A percentile compares a stretch with the other conserved stretches of the same genome.
Conservation (phyloP, 2,113 vertebrate species). For the Peucedramus taeniatus region DNA sequence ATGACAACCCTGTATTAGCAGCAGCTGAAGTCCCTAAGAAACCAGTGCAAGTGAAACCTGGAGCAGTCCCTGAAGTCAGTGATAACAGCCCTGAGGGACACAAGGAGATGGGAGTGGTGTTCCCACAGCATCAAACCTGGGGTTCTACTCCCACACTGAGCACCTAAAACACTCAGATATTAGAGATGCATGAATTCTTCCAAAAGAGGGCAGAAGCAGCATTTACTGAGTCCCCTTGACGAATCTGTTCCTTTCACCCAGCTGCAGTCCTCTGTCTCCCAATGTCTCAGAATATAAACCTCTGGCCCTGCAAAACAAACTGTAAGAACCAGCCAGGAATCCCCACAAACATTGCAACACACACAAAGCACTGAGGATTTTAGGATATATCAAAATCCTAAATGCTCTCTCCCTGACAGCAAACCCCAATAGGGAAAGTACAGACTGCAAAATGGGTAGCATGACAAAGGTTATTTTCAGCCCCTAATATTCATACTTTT, state of each 20-base stretch:
- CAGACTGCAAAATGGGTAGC: background rate
- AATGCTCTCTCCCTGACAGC: background rate
- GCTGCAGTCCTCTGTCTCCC: background rate
- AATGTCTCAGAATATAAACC: background rate
- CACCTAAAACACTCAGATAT: background rate
- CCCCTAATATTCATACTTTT: background rate
- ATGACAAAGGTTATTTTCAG: background rate
- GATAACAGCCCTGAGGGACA: background rate
- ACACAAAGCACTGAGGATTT: background rate
- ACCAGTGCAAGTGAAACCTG: background rate
- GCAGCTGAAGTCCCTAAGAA: background rate
- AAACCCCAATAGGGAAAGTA: background rate
- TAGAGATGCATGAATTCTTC: slow-evolving; percentile 47
- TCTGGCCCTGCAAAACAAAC: background rate
- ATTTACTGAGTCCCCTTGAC: slow-evolving; percentile 48
- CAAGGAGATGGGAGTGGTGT: background rate
- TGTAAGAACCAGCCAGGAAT: background rate
- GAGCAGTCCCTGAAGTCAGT: background rate
- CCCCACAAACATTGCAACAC: background rate
- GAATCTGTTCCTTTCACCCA: background rate
- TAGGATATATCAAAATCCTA: background rate
- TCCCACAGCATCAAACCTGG: background rate
- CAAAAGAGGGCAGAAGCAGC: slow-evolving; percentile 72
- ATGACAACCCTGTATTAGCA: background rate
- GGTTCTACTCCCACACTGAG: background rate